These are phyloP conservation scores for Palaemon carinicauda DNA, from an alignment of 1,140 invertebrate genomes.

Conservation along the genomic window DNA sequence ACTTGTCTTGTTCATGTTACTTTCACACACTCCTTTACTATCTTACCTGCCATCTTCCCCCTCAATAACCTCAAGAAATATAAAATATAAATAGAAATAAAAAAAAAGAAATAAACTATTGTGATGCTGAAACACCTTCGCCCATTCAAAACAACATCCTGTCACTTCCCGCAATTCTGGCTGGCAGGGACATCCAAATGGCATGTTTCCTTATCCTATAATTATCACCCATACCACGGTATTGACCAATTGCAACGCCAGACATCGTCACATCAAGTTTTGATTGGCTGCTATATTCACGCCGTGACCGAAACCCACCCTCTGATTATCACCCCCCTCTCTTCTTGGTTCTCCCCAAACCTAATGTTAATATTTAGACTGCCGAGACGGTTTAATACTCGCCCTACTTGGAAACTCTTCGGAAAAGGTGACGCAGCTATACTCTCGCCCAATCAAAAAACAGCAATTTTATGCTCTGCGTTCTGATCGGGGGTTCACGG, in stretches of 20 bases:
- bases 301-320: neutral
- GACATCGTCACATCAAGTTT: neutral
- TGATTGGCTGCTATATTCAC: neutral
- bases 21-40: too few relatives aligned
- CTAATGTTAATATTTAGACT: constrained; percentile 53
- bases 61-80: neutral
- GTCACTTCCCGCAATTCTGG: neutral
- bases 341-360: constrained; percentile 9
- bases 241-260: constrained; percentile 11
- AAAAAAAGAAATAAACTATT: neutral
- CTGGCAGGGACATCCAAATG: neutral
- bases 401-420: neutral
- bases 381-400: constrained; percentile 26
- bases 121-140: neutral
- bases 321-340: constrained; percentile 39
- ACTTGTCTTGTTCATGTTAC: too few relatives aligned
- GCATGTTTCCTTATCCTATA: neutral
- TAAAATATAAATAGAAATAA: neutral
- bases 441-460: constrained; percentile 21
- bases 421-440: neutral
- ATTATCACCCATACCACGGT: constrained; percentile 5
- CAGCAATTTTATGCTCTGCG: neutral
- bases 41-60: neutral
- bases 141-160: constrained; percentile 12
- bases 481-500: neutral